A percentile compares a stretch with the other conserved stretches of the same genome.
Evolutionary conservation across 2,888 invertebrate species (phyloP).

Genomic region (Agrilus cyanescens): DNA sequence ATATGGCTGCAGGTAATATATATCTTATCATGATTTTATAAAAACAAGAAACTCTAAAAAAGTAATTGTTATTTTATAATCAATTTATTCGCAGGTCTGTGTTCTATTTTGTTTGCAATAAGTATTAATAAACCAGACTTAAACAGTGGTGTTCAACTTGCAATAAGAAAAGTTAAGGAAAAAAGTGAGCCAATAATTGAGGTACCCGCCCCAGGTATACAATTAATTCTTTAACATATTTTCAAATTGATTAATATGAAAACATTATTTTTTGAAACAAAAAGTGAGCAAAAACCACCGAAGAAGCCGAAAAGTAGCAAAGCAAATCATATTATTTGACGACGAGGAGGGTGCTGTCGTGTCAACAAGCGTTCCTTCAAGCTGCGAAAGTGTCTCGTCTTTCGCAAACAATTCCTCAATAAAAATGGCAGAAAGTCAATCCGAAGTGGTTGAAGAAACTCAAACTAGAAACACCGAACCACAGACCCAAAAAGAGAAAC

Average conservation of each 20-base stretch:
- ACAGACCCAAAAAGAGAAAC: conserved; percentile 10
- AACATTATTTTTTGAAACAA: conserved; percentile 3
- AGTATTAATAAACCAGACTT: conserved; percentile 78
- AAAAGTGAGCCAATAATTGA: conserved; percentile 55
- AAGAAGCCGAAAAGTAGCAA: conserved; percentile 43
- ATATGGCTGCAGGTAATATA: conserved; percentile 67
- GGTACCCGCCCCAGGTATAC: conserved; percentile 46
- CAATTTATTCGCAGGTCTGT: conserved; percentile 50
- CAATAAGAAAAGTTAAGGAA: conserved; percentile 32
- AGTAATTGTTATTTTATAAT: not conserved
- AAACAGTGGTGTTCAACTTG: conserved; percentile 38
- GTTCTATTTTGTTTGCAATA: conserved; percentile 84
- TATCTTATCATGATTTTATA: not conserved
- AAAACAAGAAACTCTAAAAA: not conserved
- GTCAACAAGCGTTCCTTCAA: conserved; percentile 30
- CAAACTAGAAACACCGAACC: conserved; percentile 3
- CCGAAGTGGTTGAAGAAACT: not conserved
- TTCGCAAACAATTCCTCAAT: conserved; percentile 19
- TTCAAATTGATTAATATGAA: conserved; percentile 1
- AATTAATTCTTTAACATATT: conserved; percentile 2
- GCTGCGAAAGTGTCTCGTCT: conserved; percentile 25
- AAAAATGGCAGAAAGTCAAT: conserved; percentile 4
- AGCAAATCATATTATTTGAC: conserved; percentile 59
- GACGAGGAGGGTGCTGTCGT: conserved; percentile 40
- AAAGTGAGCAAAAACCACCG: conserved; percentile 13